Evolutionary conservation across 2,113 vertebrate species (phyloP).

Genomic region (Mixornis gularis): DNA sequence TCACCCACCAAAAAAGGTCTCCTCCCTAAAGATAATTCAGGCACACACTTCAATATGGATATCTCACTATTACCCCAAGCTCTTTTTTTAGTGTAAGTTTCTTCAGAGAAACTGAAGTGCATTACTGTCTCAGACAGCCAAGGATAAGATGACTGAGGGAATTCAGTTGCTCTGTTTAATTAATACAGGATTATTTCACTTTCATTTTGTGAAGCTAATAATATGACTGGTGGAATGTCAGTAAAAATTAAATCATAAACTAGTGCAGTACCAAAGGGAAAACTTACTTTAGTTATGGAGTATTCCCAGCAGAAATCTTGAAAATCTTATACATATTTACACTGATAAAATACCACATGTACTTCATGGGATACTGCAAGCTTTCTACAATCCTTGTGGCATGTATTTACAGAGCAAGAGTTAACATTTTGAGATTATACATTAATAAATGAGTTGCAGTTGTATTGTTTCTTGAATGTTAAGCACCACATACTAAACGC

Average conservation of each 20-base stretch:
- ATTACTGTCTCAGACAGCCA: slow-evolving; percentile 62
- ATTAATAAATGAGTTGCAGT: slow-evolving; percentile 73
- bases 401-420: slow-evolving; percentile 67
- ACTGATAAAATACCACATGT: slow-evolving; percentile 61
- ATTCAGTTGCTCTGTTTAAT: slow-evolving; percentile 77
- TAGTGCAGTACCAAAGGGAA: slow-evolving; percentile 68
- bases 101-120: slow-evolving; percentile 35
- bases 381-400: slow-evolving; percentile 49
- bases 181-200: slow-evolving; percentile 80
- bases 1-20: slow-evolving; percentile 24
- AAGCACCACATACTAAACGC: slow-evolving; percentile 68
- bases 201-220: slow-evolving; percentile 78
- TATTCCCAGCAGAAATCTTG: slow-evolving; percentile 69
- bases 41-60: slow-evolving; percentile 4
- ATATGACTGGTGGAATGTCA: slow-evolving; percentile 75
- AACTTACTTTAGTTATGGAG: slow-evolving; percentile 63
- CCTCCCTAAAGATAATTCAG: slow-evolving; percentile 28
- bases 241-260: slow-evolving; percentile 81
- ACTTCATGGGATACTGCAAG: slow-evolving; percentile 46
- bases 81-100: slow-evolving; percentile 38
- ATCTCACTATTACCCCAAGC: slow-evolving; percentile 10
- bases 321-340: slow-evolving; percentile 66
- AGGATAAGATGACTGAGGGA: slow-evolving; percentile 70
- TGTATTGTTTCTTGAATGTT: slow-evolving; percentile 77
- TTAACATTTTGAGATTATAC: slow-evolving; percentile 72